Percentiles rank a stretch among this genome's conserved stretches.
These are phyloP conservation scores for Pangasius larnaudii DNA, from an alignment of 2,797 vertebrate genomes.

Conservation along the genomic window DNA sequence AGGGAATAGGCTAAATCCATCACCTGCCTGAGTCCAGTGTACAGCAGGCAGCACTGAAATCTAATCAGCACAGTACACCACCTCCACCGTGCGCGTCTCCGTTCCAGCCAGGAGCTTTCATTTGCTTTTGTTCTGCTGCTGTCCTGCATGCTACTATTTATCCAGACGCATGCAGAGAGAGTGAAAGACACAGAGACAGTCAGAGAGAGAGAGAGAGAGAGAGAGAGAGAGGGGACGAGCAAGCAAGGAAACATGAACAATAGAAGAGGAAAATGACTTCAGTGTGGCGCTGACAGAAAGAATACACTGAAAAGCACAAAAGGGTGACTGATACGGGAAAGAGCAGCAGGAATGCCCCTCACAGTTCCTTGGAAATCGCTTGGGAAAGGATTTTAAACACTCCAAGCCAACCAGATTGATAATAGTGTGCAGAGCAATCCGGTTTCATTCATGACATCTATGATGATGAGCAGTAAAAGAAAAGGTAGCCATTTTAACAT, in stretches of 20 bases:
- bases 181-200: background rate
- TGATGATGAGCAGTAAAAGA: background rate
- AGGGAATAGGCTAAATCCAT: slow-evolving; percentile 26
- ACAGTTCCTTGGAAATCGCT: background rate
- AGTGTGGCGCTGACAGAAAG: no score
- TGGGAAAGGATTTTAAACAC: background rate
- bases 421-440: background rate
- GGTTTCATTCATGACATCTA: background rate
- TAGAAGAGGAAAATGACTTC: slow-evolving; percentile 8
- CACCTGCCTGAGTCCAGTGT: slow-evolving; percentile 3
- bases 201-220: background rate
- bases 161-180: slow-evolving; percentile 1
- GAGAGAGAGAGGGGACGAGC: background rate
- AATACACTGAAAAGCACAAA: background rate
- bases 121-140: slow-evolving; percentile 26
- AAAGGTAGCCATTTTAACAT: background rate
- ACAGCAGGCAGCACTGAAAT: slow-evolving; percentile 13
- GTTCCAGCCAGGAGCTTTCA: slow-evolving; percentile 18
- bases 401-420: background rate
- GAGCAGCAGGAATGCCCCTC: background rate
- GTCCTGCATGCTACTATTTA: slow-evolving; percentile 20
- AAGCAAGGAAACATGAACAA: background rate
- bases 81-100: background rate
- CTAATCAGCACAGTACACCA: slow-evolving; percentile 30
- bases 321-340: background rate